These are phyloP conservation scores for Cyclargus thomasi DNA, from an alignment of 1,140 invertebrate genomes.

Conservation along the genomic window DNA sequence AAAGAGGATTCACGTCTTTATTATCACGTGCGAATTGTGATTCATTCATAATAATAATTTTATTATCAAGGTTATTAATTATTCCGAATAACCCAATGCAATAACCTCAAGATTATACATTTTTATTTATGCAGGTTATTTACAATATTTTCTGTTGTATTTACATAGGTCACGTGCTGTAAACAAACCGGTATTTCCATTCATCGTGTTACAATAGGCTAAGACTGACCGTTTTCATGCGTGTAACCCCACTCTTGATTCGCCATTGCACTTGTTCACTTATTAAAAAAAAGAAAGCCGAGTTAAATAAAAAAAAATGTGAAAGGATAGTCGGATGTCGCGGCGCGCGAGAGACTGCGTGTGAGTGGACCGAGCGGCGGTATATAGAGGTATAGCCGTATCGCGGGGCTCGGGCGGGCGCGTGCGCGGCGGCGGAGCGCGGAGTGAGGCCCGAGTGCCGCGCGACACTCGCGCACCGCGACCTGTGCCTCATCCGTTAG, in stretches of 20 bases:
- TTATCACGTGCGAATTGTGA: background rate
- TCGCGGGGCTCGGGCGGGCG: constrained; percentile 34
- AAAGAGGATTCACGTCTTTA: background rate
- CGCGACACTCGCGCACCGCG: constrained; percentile 32
- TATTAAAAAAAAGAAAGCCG: constrained; percentile 38
- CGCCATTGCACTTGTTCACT: constrained; percentile 49
- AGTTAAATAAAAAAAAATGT: constrained; percentile 48
- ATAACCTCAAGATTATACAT: background rate
- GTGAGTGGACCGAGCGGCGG: constrained; percentile 49
- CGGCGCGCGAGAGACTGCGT: constrained; percentile 50
- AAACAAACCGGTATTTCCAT: constrained; percentile 65
- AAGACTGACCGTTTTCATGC: constrained; percentile 69
- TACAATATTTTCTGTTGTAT: background rate
- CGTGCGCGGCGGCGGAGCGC: constrained; percentile 35
- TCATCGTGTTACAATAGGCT: constrained; percentile 26
- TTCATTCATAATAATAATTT: constrained; percentile 2
- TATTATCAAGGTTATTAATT: background rate
- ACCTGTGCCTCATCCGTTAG: background rate
- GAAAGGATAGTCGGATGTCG: constrained; percentile 52
- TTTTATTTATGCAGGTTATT: constrained; percentile 5
- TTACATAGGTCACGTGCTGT: constrained; percentile 57
- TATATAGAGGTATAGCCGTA: constrained; percentile 12
- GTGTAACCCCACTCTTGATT: constrained; percentile 71
- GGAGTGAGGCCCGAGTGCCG: constrained; percentile 34
- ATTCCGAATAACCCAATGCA: background rate